Evolutionary conservation across 2,797 vertebrate genomes (phyloP), one percentile per base, ranked within the genome.

Genomic region (Melanogrammus aeglefinus): DNA sequence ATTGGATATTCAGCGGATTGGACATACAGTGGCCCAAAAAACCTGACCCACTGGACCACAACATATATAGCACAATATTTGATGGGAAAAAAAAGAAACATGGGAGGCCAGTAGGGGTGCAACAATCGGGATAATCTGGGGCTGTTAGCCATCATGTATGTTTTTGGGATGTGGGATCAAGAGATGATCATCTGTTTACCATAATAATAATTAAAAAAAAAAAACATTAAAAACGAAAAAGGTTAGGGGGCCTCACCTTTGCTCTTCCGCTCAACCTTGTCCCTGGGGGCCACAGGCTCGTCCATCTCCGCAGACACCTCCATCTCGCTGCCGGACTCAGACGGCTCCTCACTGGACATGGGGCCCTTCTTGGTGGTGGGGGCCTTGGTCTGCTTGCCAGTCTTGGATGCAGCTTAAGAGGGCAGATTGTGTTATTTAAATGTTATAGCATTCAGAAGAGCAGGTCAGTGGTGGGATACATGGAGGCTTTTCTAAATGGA

Each of bases 331-430:
- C 87, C 89, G 0, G 92, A 92, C 10, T 87, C 90, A 35, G 85
- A 86, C 1, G 85, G 93, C 6, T 92, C 92, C 0, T 94, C 94
- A n/a, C 95, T 95, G 0, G 95, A 96, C 93, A 93, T 95, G 0
- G 89, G 85, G 41, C 92, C 95, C 84, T 79, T 95, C 88, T 95
- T 95, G 79, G 90, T 72, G 88, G 91, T 86, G 44, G 94, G 1
- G 6, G 96, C 92, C 78, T 95, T 97, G 89, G 94, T 93, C 91
- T 99, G 98, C 81, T 92, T 97, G 83, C 95, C 94, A 0, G 79
- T 78, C 84, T 93, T 95, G 6, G 87, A 70, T 14, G 47, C 94
- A 91, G 88, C 76, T 9, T 39, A 12, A 36, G 10, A 74, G 44
- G 35, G 33, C 18, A 21, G 51, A 57, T 57, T 24, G n/a, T 63